Conservation (phyloP, 1,140 invertebrate species). For the Macrosteles quadrilineatus region DNA sequence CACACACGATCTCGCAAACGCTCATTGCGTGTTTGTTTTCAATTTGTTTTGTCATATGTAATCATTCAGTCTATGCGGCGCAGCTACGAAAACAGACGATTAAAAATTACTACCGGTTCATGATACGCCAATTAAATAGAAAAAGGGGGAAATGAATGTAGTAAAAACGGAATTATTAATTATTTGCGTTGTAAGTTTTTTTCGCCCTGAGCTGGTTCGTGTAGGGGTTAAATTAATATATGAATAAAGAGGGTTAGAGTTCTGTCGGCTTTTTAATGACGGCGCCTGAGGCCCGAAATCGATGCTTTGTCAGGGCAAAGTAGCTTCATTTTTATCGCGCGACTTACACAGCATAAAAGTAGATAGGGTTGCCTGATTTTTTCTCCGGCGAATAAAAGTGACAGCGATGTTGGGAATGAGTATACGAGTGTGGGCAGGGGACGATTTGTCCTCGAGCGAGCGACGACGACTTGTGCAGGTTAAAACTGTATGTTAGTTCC, state of each 20-base stretch:
- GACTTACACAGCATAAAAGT: neutral
- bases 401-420: too few relatives aligned
- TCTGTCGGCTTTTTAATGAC: neutral
- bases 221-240: constrained; percentile 21
- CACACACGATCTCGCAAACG: neutral
- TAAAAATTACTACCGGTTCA: constrained; percentile 18
- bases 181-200: constrained; percentile 26
- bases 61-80: neutral
- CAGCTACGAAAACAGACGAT: neutral
- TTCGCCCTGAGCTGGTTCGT: neutral
- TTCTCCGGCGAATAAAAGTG: too few relatives aligned
- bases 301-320: constrained; percentile 11
- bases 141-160: constrained; percentile 18
- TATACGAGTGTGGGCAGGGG: too few relatives aligned
- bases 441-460: too few relatives aligned
- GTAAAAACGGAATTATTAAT: constrained; percentile 25
- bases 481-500: too few relatives aligned
- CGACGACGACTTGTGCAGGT: too few relatives aligned
- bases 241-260: constrained; percentile 3
- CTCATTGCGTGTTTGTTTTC: neutral
- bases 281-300: neutral
- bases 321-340: constrained; percentile 19
- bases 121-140: constrained; percentile 19
- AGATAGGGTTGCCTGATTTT: too few relatives aligned
- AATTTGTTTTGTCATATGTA: constrained; percentile 23